Evolutionary conservation across 1,140 invertebrate genomes (phyloP).

Genomic region (Zaprionus kolodkinae): DNA sequence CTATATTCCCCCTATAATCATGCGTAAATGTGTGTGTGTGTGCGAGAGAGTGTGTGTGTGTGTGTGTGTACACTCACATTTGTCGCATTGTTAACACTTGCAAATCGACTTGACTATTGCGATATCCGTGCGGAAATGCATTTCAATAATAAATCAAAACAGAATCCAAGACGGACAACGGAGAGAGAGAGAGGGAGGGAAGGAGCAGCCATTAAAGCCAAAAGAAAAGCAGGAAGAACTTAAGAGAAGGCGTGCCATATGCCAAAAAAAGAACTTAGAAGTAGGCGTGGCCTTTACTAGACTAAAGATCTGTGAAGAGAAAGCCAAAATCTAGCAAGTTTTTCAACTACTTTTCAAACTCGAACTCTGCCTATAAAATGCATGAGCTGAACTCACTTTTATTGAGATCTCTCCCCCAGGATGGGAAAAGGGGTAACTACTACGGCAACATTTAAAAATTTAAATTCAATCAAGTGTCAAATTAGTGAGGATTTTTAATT

Average conservation of each 20-base stretch:
- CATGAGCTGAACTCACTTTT: background rate
- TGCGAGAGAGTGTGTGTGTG: background rate
- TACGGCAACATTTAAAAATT: conserved; percentile 61
- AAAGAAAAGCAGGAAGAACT: background rate
- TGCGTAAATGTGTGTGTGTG: conserved; percentile 1
- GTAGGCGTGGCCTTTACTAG: background rate
- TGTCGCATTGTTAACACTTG: conserved; percentile 71
- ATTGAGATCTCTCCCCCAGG: background rate
- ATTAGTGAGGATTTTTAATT: conserved; percentile 79
- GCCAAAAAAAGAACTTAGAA: background rate
- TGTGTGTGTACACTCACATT: conserved; percentile 17
- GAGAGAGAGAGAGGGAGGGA: no score
- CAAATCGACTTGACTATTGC: conserved; percentile 49
- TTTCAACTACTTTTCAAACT: background rate
- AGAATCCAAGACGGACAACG: background rate
- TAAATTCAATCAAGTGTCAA: conserved; percentile 80
- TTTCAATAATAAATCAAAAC: conserved; percentile 22
- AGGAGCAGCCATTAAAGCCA: background rate
- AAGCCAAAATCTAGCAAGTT: background rate
- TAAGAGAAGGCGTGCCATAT: background rate
- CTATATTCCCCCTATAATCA: conserved; percentile 15
- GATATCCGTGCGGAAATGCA: conserved; percentile 38
- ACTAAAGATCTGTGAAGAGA: background rate
- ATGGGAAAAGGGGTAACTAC: background rate
- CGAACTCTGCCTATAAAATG: background rate